phyloP scores from a whole-genome alignment of 2,113 vertebrate species.

The Heteronetta atricapilla region DNA sequence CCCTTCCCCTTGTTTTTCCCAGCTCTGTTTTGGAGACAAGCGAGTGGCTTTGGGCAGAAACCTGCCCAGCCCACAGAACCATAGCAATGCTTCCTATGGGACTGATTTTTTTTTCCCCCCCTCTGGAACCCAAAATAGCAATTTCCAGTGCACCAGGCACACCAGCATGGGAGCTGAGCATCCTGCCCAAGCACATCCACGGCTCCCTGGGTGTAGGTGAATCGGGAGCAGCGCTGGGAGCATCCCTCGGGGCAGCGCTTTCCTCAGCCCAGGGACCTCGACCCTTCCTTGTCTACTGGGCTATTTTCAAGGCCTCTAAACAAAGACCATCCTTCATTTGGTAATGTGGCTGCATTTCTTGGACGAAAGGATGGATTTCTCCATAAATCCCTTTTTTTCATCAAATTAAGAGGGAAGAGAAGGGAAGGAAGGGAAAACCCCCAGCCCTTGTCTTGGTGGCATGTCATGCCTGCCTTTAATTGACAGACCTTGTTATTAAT shows the following conservation, averaged over 20 bases:
- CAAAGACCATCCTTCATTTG: neutral
- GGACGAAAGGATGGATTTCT: neutral
- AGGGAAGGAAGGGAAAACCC: neutral
- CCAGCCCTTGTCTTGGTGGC: slow-evolving; percentile 23
- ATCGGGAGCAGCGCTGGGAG: neutral
- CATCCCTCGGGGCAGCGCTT: neutral
- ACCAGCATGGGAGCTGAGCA: neutral
- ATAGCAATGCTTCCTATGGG: neutral
- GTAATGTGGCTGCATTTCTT: neutral
- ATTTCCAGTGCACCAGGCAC: neutral
- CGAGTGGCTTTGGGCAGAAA: neutral
- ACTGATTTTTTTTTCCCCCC: neutral
- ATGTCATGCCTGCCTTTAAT: slow-evolving; percentile 64
- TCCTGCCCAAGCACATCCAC: neutral
- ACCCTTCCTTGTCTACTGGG: neutral
- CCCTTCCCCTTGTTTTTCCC: neutral
- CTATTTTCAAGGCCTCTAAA: neutral
- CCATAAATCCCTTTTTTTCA: neutral
- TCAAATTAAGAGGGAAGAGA: neutral
- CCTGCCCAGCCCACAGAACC: neutral
- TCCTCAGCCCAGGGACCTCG: neutral
- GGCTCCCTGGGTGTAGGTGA: neutral
- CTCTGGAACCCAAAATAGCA: neutral
- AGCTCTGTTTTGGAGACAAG: neutral
- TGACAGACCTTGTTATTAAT: slow-evolving; percentile 72